These are phyloP conservation scores for Arbacia lixula DNA, from an alignment of 53 echinoderm and acorn worm genomes.

Conservation along the genomic window DNA sequence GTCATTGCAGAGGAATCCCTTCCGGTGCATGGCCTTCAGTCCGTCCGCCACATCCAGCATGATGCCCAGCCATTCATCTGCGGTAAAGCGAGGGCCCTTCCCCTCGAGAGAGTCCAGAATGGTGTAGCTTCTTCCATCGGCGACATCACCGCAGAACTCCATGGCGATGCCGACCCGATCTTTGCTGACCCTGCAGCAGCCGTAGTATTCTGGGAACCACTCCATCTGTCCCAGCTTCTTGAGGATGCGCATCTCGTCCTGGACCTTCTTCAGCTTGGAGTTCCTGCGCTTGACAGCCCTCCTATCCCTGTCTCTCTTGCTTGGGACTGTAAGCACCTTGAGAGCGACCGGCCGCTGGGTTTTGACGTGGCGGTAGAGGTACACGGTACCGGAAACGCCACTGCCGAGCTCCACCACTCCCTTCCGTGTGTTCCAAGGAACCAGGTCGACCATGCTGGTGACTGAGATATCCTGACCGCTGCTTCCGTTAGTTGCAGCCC, in stretches of 20 bases:
- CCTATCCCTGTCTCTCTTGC: not conserved
- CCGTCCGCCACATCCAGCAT: conserved; percentile 25
- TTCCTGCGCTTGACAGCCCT: not conserved
- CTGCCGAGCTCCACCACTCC: not conserved
- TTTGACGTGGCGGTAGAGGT: not conserved
- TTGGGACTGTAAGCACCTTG: not conserved
- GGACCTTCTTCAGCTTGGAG: not conserved
- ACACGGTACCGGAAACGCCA: conserved; percentile 5
- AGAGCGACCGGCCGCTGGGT: conserved; percentile 12
- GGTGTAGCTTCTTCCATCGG: conserved; percentile 2
- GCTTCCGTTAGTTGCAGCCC: too few species aligned
- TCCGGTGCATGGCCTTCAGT: conserved; percentile 13
- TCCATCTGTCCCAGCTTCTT: not conserved
- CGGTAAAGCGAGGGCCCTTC: conserved; percentile 11
- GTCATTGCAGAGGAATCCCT: conserved; percentile 32
- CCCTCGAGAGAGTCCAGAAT: conserved; percentile 13
- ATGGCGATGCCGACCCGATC: conserved; percentile 18
- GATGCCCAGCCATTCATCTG: conserved; percentile 25
- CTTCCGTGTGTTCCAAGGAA: not conserved
- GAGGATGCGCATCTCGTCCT: conserved; percentile 12
- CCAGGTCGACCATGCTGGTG: not conserved
- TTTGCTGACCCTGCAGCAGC: conserved; percentile 17
- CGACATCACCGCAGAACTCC: conserved; percentile 31
- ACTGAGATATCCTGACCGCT: too few species aligned
- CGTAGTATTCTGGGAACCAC: conserved; percentile 40